These are phyloP conservation scores for Oreochromis mossambicus DNA, from an alignment of 2,797 vertebrate species.

Conservation along the genomic window DNA sequence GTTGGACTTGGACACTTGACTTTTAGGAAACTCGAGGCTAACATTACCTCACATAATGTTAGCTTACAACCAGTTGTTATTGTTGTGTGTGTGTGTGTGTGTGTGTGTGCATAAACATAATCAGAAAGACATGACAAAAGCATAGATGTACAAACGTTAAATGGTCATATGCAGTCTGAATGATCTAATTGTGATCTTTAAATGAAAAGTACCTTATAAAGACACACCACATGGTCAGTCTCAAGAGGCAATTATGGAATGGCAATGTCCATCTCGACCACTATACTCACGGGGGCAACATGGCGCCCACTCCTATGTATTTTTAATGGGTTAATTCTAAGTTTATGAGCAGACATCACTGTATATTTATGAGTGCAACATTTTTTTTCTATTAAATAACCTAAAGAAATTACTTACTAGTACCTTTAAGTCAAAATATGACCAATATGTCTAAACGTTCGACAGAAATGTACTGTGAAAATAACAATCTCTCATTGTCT, in stretches of 20 bases:
- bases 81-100: no score
- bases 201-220: not conserved
- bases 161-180: not conserved
- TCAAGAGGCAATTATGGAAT: not conserved
- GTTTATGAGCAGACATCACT: not conserved
- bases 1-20: no score
- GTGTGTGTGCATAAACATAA: not conserved
- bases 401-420: not conserved
- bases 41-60: no score
- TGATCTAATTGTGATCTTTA: not conserved
- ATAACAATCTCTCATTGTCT: not conserved
- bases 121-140: not conserved
- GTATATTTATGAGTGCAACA: not conserved
- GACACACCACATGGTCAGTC: not conserved
- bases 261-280: not conserved
- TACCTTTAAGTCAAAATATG: not conserved
- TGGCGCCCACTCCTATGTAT: not conserved
- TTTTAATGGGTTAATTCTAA: not conserved
- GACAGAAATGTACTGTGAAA: not conserved
- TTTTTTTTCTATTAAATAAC: not conserved
- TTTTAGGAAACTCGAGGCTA: no score
- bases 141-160: not conserved
- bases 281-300: not conserved
- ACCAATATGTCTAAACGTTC: not conserved
- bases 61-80: no score